Evolutionary conservation across 2,888 invertebrate genomes (phyloP).

Genomic region (Agrochola circellaris): DNA sequence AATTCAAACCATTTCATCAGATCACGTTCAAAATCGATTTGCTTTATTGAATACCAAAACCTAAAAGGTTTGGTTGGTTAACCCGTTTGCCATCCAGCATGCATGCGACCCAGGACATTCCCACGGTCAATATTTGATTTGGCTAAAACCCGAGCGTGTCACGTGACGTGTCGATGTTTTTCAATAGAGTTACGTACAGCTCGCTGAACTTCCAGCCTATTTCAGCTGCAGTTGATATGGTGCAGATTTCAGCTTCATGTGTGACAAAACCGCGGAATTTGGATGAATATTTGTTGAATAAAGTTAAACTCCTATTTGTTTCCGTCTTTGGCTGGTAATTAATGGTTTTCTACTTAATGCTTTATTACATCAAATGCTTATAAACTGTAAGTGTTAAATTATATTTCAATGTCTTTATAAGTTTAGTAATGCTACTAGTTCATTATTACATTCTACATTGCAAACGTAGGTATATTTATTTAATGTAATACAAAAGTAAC

Average conservation of each 20-base stretch:
- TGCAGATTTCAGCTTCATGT: constrained; percentile 13
- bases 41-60: constrained; percentile 41
- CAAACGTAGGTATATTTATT: not conserved
- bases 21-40: constrained; percentile 34
- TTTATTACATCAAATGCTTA: not conserved
- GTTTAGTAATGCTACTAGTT: not conserved
- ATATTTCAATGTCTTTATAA: not conserved
- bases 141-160: no score
- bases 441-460: not conserved
- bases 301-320: not conserved
- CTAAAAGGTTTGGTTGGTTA: constrained; percentile 45
- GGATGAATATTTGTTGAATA: not conserved
- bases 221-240: not conserved
- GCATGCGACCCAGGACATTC: no score
- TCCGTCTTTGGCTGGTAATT: not conserved
- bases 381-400: not conserved
- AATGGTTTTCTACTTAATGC: not conserved
- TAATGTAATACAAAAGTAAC: not conserved
- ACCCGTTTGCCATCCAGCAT: not conserved
- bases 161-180: no score
- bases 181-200: no score
- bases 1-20: not conserved
- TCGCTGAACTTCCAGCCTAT: no score
- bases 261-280: not conserved
- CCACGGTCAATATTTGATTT: no score